Evolutionary conservation across 2,797 vertebrate genomes (phyloP), one percentile per base, ranked within the genome.

Genomic region (Rhabdomys pumilio): DNA sequence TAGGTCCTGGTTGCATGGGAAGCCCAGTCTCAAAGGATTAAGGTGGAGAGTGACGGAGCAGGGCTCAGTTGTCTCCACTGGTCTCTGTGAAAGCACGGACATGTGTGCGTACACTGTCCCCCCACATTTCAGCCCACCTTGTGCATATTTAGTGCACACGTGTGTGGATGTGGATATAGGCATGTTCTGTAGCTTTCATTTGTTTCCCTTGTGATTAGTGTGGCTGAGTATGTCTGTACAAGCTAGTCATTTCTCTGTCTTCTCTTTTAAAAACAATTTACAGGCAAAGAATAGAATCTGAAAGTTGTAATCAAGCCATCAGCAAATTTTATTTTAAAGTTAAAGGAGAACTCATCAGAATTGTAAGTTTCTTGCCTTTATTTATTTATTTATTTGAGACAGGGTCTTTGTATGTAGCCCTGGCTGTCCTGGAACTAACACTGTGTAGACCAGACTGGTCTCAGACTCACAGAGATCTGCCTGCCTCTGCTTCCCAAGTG

Each of bases 271-370:
- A 63, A 65, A 65, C 11, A 85, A 77, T 82, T 89, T 98, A 61
- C 95, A 99, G 99, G 92, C 82, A 98, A 98, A 96, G 90, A 76
- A 53, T 96, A 93, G 96, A 98, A 57, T 98, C 98, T 90, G 34
- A 72, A 11, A 3, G 76, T 86, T 97, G 95, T 95, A 98, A 92
- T 93, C 96, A 97, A 95, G 98, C 98, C 55, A 47, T 99, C 14
- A 38, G 50, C 95, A 94, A 47, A 47, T 99, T 99, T 96, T 97
- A 93, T 96, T 94, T 87, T 80, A 95, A 82, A 94, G 96, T 99
- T 97, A 98, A 98, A 98, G 97, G 98, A 41, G 98, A 99, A 61
- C 94, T 99, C 94, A 97, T 96, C 1, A 76, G 95, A 96, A 97
- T 92, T 90, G 99, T 99, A 98, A 98, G 98, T 92, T 93, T 69